These are phyloP conservation scores for Lypha dubia DNA, from an alignment of 2,888 invertebrate genomes.

Conservation along the genomic window DNA sequence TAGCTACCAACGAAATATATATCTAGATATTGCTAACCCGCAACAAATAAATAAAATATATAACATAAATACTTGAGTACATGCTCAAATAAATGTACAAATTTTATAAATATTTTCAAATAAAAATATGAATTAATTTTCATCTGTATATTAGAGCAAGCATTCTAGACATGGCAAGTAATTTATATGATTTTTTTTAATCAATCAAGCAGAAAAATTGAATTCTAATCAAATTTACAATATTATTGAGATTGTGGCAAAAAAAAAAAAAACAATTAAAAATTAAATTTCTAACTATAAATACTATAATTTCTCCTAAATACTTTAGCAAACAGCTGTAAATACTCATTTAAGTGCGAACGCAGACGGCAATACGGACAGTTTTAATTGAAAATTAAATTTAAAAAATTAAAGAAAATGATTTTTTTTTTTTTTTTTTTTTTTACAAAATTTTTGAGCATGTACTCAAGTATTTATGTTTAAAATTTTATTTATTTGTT, in stretches of 20 bases:
- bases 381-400: conserved; percentile 41
- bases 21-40: too few species aligned
- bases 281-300: conserved; percentile 51
- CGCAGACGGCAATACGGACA: conserved; percentile 78
- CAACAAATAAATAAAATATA: too few species aligned
- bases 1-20: too few species aligned
- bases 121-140: too few species aligned
- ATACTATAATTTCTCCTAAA: conserved; percentile 34
- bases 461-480: too few species aligned
- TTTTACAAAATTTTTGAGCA: too few species aligned
- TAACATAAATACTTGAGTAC: too few species aligned
- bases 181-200: not conserved
- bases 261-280: not conserved
- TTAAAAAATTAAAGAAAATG: conserved; percentile 76
- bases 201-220: conserved; percentile 56
- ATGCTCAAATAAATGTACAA: too few species aligned
- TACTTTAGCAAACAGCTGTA: conserved; percentile 63
- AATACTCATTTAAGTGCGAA: conserved; percentile 29
- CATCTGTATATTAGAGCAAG: not conserved
- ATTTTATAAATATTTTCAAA: too few species aligned
- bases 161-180: not conserved
- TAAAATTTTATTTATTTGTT: too few species aligned
- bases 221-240: not conserved
- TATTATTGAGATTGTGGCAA: not conserved
- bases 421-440: too few species aligned